Percentiles rank a stretch among this genome's conserved stretches.
These are phyloP conservation scores for Drosophila bunnanda DNA, from an alignment of 2,888 invertebrate species.

Conservation along the genomic window DNA sequence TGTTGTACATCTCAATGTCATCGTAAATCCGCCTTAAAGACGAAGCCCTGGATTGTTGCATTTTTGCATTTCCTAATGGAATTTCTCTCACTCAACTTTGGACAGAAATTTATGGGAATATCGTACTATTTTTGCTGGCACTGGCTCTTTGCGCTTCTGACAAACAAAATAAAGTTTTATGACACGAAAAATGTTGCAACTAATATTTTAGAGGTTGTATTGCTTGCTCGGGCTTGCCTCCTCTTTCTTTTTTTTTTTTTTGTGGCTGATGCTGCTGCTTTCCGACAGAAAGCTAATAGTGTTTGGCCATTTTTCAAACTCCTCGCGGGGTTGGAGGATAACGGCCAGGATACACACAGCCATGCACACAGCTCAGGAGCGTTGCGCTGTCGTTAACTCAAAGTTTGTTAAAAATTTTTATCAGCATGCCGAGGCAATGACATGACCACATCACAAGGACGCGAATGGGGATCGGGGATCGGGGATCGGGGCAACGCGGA, in stretches of 20 bases:
- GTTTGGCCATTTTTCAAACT: conserved; percentile 79
- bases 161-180: conserved; percentile 63
- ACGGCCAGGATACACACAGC: conserved; percentile 17
- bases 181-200: conserved; percentile 77
- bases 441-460: conserved; percentile 76
- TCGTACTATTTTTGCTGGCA: conserved; percentile 28
- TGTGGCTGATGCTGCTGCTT: conserved; percentile 30
- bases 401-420: conserved; percentile 78
- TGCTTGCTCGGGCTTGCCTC: conserved; percentile 23
- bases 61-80: conserved; percentile 38
- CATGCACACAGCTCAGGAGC: conserved; percentile 18
- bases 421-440: conserved; percentile 75
- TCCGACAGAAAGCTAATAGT: conserved; percentile 72
- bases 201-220: conserved; percentile 71
- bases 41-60: neutral
- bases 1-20: neutral
- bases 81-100: conserved; percentile 12
- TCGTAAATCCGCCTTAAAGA: conserved; percentile 21
- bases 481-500: conserved; percentile 21
- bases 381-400: conserved; percentile 72
- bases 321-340: conserved; percentile 50
- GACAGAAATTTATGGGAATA: conserved; percentile 45
- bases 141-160: conserved; percentile 18
- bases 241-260: conserved; percentile 2
- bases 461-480: conserved; percentile 20